A percentile compares a stretch with the other conserved stretches of the same genome.
phyloP scores from a whole-genome alignment of 2,797 vertebrate species.

The Megaceryle alcyon region DNA sequence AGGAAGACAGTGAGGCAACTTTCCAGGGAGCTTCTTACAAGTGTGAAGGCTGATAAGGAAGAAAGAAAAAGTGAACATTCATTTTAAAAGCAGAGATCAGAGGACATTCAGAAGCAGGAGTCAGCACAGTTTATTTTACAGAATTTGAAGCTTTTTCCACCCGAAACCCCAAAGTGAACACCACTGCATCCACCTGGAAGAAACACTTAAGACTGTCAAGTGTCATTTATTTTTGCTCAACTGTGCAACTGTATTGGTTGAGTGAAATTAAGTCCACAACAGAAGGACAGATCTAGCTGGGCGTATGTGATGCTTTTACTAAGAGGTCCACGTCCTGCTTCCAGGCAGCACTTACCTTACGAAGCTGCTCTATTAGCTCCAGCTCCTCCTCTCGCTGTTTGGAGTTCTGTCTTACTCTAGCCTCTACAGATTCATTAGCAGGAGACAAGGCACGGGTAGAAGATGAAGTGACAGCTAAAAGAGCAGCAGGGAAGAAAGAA shows the following conservation, averaged over 20 bases:
- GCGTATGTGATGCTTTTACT: accelerated
- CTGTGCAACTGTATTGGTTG: not conserved
- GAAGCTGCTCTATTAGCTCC: slow-evolving; percentile 88
- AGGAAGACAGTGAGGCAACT: not conserved
- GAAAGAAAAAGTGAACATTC: not conserved
- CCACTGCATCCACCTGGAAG: not conserved
- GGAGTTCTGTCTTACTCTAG: slow-evolving; percentile 68
- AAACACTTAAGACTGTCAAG: not conserved
- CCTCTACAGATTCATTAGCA: slow-evolving; percentile 58
- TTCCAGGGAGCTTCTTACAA: not conserved
- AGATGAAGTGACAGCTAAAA: slow-evolving; percentile 65
- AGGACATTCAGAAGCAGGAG: not conserved
- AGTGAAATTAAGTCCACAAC: not conserved
- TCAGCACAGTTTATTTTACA: not conserved
- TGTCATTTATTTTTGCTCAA: not conserved
- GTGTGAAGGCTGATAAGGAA: not conserved
- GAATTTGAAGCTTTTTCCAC: not conserved
- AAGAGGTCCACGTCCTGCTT: accelerated
- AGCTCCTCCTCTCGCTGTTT: slow-evolving; percentile 85
- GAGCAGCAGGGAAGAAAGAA: not conserved
- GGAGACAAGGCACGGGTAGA: slow-evolving; percentile 60
- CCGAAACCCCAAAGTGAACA: not conserved
- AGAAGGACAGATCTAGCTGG: not conserved
- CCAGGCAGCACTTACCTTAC: slow-evolving; percentile 81
- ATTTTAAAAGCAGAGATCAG: not conserved